Conservation (phyloP, 1,140 invertebrate genomes). For the Drosophila rufa region DNA sequence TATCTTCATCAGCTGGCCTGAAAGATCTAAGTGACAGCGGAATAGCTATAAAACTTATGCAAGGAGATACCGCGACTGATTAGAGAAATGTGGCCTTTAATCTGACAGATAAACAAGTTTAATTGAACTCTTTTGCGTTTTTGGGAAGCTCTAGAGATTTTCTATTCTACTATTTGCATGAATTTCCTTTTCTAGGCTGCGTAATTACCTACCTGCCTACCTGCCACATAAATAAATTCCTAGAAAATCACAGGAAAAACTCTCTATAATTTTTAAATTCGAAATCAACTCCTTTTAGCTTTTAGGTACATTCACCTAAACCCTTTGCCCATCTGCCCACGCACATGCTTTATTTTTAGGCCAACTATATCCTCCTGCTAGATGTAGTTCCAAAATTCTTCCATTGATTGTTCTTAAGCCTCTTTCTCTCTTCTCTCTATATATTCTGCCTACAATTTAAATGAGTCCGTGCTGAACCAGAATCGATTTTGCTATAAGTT, state of each 20-base stretch:
- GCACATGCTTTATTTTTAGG: not conserved
- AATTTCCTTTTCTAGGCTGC: not conserved
- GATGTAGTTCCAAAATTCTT: not conserved
- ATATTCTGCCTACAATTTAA: not conserved
- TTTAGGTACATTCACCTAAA: not conserved
- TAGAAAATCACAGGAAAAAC: not conserved
- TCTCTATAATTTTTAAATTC: no score
- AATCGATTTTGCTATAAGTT: not conserved
- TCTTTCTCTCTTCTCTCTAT: no score
- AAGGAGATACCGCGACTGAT: constrained; percentile 2
- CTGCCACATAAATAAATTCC: no score
- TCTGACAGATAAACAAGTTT: not conserved
- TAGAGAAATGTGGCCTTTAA: not conserved
- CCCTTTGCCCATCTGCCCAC: not conserved
- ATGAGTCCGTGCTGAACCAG: not conserved
- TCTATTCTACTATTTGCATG: no score
- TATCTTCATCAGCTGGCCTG: constrained; percentile 25
- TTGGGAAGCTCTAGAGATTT: no score
- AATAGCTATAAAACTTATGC: constrained; percentile 30
- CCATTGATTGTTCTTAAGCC: no score
- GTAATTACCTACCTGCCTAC: no score
- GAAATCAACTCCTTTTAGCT: no score
- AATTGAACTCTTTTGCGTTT: not conserved
- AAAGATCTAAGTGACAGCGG: constrained; percentile 48
- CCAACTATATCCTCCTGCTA: no score